Conservation (phyloP, 2,797 vertebrate species). For the Harpagifer antarcticus region DNA sequence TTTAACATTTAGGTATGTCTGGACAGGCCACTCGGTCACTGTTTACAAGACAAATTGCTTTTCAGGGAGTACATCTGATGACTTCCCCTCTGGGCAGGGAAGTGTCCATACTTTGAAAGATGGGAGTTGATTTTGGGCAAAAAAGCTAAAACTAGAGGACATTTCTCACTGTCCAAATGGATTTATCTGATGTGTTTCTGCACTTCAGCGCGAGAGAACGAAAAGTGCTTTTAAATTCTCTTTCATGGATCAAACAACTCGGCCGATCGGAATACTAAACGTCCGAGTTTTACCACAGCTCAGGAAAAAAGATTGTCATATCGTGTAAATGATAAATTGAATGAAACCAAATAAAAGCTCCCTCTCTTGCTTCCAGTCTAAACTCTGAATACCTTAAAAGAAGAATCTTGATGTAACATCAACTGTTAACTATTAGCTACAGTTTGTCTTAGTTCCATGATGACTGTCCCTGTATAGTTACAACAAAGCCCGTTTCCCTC, state of each 20-base stretch:
- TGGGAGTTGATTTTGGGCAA: slow-evolving; percentile 1
- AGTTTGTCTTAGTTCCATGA: neutral
- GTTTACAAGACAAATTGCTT: neutral
- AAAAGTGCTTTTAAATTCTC: slow-evolving; percentile 39
- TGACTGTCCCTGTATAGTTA: neutral
- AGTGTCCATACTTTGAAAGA: neutral
- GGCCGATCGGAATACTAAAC: slow-evolving; percentile 18
- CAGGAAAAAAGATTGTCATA: neutral
- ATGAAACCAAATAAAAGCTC: too few species aligned
- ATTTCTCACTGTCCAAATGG: neutral
- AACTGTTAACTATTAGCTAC: neutral
- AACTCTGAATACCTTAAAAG: too few species aligned
- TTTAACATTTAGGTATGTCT: neutral
- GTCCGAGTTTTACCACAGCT: neutral
- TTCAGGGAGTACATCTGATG: neutral
- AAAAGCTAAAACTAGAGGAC: neutral
- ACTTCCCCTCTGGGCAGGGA: neutral
- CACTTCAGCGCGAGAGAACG: neutral
- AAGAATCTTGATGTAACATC: neutral
- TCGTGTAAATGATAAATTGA: too few species aligned
- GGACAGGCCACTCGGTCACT: neutral
- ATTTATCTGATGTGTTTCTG: slow-evolving; percentile 22
- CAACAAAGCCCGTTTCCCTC: neutral
- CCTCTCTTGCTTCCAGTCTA: too few species aligned
- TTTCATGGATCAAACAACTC: slow-evolving; percentile 46